Base-by-base conservation (phyloP, 2,113 vertebrate species). In the Sylvietta virens region DNA sequence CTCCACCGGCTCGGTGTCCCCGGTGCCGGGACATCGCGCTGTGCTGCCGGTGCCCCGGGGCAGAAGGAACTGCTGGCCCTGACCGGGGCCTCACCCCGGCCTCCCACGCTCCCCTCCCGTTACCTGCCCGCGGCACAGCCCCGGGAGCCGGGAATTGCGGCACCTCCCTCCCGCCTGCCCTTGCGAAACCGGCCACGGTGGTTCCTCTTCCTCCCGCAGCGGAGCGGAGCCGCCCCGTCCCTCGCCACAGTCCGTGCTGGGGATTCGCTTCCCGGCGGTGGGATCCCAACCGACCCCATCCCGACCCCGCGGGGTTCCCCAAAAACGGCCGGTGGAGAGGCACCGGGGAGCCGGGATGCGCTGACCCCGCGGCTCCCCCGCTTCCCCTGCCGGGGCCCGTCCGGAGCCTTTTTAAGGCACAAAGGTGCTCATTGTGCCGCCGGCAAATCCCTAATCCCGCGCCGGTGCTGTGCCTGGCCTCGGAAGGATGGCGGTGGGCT, bases 351-450 rank as follows among this genome's bases (percentile, higher is more conserved):
- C 28, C 9, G 53, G 51, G 70, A 35, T n/a, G 42, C 7, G 14
- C 31, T 10, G 61, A 11, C 2, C 73, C 79, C 40, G 2, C 3
- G 10, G 27, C 18, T 0, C 5, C 70, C 53, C 72, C 10, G 18
- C 26, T 28, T 9, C 24, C 77, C 69, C 44, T 15, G 54, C 45
- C 27, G 45, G 35, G 33, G 21, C 39, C 71, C 18, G 19, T 2
- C 7, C 31, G 60, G 76, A 64, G 72, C 51, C 23, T 40, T 88
- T 64, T 6, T 0, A 2, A 11, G 86, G 73, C 86, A 94, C 92
- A 90, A 94, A 92, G 62, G 86, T 80, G 67, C 66, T 71, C 57
- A 27, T 95, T 94, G 92, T 94, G 56, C n/a, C 11, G 2, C 67
- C 9, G 0, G 65, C 37, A 70, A 66, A 83, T 86, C 92, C 89